Evolutionary conservation across 2,113 vertebrate genomes (phyloP), one percentile per base, ranked within the genome.

Genomic region (Camelus bactrianus): DNA sequence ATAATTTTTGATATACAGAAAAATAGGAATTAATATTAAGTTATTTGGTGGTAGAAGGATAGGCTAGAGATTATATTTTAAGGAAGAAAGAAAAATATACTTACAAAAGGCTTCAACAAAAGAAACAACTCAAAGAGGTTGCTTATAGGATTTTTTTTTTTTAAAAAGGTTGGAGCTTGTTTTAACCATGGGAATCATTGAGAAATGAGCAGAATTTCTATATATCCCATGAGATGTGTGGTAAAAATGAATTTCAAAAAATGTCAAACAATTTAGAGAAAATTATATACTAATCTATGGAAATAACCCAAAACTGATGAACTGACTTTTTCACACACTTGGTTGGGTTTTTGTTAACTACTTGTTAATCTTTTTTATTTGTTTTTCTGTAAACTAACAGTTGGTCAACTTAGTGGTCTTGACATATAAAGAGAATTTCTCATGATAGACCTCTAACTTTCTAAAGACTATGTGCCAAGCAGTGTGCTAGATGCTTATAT

Each of bases 201-300:
- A 96, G 60, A 91, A 96, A 77, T 91, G 9, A 89, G 26, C 48
- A 92, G 22, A 54, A 77, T 95, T 4, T 58, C 20, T 79, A 0
- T 42, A 38, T 85, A 50, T 6, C 24, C n/a, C 16, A 48, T 95
- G 65, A 82, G 24, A 83, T 86, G 11, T 93, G 4, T 85, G 50
- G 17, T 95, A 89, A 67, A 96, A 96, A 80, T 94, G 42, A 12
- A 79, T 97, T 93, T 96, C 22, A 56, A 48, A 84, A 62, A 88
- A 58, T 58, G 32, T 52, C 62, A 62, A 65, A 67, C 48, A 92
- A 15, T 90, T 76, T 70, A 94, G 46, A 82, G 60, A 86, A 87
- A 91, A 86, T 94, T 42, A 16, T 91, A 9, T 20, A 72, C 14
- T 42, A 42, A 42, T 42, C 38, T 73, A 79, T 64, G 15, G 52